These are phyloP conservation scores for Rhinichthys klamathensis DNA, from an alignment of 2,113 vertebrate species.

Conservation along the genomic window DNA sequence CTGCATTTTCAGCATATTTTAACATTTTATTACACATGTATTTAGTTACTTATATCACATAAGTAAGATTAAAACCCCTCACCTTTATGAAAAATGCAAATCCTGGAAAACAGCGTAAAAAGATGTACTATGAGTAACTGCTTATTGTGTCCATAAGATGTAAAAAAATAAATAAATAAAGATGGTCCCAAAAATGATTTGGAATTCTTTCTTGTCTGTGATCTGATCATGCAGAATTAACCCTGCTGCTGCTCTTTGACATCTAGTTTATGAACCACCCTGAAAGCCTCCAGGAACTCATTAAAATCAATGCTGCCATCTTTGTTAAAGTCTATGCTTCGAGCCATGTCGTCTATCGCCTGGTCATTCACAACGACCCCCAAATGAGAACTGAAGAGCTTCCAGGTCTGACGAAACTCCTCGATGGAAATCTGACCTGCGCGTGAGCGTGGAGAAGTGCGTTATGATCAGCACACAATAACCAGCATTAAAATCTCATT, in stretches of 20 bases:
- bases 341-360: conserved; percentile 84
- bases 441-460: conserved; percentile 24
- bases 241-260: conserved; percentile 62
- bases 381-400: conserved; percentile 87
- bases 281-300: conserved; percentile 95
- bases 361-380: conserved; percentile 74
- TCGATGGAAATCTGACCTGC: conserved; percentile 92
- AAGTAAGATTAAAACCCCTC: background rate
- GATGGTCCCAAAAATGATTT: background rate
- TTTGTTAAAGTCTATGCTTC: conserved; percentile 92
- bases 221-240: conserved; percentile 34
- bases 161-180: background rate
- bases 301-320: conserved; percentile 96
- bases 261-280: conserved; percentile 88
- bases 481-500: background rate
- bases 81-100: conserved; percentile 3
- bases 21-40: too few relatives aligned
- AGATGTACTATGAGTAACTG: background rate
- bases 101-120: background rate
- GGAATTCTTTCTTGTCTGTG: background rate
- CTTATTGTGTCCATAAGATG: background rate
- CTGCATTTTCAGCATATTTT: background rate
- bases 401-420: conserved; percentile 93
- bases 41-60: background rate
- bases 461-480: background rate